Evolutionary conservation across 2,888 invertebrate genomes (phyloP).

Genomic region (Volucella bombylans): DNA sequence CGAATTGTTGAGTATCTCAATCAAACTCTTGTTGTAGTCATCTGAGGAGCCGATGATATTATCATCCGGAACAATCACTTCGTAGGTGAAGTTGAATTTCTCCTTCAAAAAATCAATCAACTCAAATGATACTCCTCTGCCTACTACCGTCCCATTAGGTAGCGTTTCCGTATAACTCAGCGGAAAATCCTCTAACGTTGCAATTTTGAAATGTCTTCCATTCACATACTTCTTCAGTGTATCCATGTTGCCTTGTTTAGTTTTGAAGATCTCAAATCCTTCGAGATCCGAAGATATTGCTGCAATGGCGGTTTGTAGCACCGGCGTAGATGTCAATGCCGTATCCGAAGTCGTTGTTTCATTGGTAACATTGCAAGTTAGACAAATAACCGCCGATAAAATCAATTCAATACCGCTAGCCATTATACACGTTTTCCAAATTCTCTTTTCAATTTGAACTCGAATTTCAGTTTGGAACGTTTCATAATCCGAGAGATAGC

Average conservation of each 20-base stretch:
- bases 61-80: constrained; percentile 85
- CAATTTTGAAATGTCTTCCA: constrained; percentile 80
- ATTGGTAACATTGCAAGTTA: constrained; percentile 76
- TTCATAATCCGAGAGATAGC: constrained; percentile 61
- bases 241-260: constrained; percentile 75
- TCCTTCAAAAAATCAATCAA: constrained; percentile 87
- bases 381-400: constrained; percentile 79
- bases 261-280: constrained; percentile 73
- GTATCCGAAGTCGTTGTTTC: constrained; percentile 69
- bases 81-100: constrained; percentile 89
- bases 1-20: constrained; percentile 85
- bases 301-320: constrained; percentile 34
- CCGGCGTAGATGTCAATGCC: background rate
- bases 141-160: constrained; percentile 84
- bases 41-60: constrained; percentile 85
- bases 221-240: constrained; percentile 78
- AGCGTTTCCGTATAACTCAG: constrained; percentile 84
- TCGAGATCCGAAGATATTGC: constrained; percentile 65
- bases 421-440: constrained; percentile 57
- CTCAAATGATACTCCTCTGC: constrained; percentile 88
- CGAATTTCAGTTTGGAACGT: constrained; percentile 43
- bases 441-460: constrained; percentile 44
- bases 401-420: constrained; percentile 78
- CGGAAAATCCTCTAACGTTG: constrained; percentile 85
- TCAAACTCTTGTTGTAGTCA: constrained; percentile 84